Evolutionary conservation across 2,113 vertebrate species (phyloP).

Genomic region (Panthera tigris): DNA sequence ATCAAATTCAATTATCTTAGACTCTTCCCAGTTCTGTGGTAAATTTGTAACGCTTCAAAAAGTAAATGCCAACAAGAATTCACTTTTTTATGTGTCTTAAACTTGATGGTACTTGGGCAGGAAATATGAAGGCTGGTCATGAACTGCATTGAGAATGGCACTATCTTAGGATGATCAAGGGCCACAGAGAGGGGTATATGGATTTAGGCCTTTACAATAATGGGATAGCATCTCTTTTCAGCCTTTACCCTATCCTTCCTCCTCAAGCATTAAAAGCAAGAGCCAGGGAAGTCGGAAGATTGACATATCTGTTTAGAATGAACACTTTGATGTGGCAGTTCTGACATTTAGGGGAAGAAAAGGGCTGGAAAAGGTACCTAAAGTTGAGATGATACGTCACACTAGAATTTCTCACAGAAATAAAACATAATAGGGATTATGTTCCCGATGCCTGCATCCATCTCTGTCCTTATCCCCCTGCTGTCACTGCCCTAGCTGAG

Average conservation of each 20-base stretch:
- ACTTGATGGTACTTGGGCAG: background rate
- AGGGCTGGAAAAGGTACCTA: background rate
- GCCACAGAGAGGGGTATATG: background rate
- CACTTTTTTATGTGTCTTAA: background rate
- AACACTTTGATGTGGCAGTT: background rate
- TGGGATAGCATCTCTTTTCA: background rate
- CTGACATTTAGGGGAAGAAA: slow-evolving; percentile 12
- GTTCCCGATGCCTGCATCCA: background rate
- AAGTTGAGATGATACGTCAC: background rate
- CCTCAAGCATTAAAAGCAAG: background rate
- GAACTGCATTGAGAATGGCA: background rate
- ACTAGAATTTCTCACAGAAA: background rate
- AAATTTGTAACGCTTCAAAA: background rate
- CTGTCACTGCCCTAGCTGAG: background rate
- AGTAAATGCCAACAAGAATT: background rate
- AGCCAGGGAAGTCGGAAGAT: background rate
- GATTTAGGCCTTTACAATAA: background rate
- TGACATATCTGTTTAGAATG: background rate
- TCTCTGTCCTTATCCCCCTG: background rate
- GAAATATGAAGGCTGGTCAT: background rate
- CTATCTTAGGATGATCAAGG: background rate
- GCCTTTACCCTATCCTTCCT: background rate
- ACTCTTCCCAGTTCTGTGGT: background rate
- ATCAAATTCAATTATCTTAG: background rate
- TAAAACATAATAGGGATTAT: background rate